Evolutionary conservation across 2,113 vertebrate genomes (phyloP).

Genomic region (Mola mola): DNA sequence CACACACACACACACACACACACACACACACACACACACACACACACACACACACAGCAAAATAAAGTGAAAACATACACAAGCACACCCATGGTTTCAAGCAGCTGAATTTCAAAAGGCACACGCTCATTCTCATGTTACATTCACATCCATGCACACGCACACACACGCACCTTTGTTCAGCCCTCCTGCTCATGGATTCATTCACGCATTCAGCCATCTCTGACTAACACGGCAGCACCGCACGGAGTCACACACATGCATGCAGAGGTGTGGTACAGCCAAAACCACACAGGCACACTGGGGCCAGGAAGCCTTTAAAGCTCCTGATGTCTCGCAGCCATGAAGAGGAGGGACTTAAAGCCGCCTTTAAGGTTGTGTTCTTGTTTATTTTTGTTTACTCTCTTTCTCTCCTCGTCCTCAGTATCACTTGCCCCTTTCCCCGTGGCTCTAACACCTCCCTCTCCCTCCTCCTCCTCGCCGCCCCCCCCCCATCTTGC

Average conservation of each 20-base stretch:
- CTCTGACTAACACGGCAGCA: conserved; percentile 59
- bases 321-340: conserved; percentile 61
- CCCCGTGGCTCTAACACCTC: conserved; percentile 45
- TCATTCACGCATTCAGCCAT: conserved; percentile 70
- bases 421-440: conserved; percentile 15
- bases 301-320: conserved; percentile 63
- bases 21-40: conserved; percentile 53
- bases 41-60: conserved; percentile 2
- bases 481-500: conserved; percentile 51
- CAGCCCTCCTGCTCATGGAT: conserved; percentile 59
- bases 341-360: conserved; percentile 54
- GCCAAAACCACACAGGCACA: conserved; percentile 56
- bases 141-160: conserved; percentile 31
- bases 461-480: conserved; percentile 46
- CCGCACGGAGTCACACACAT: conserved; percentile 13
- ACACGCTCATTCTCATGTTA: conserved; percentile 55
- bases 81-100: conserved; percentile 46
- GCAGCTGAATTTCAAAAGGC: conserved; percentile 60
- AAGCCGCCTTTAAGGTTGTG: conserved; percentile 62
- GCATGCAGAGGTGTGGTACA: conserved; percentile 23
- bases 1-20: conserved; percentile 52
- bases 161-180: conserved; percentile 25
- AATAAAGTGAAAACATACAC: conserved; percentile 54
- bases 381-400: conserved; percentile 73
- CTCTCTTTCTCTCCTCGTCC: conserved; percentile 3